These are phyloP conservation scores for Amazona vittata DNA, from an alignment of 2,113 vertebrate species.

Conservation along the genomic window DNA sequence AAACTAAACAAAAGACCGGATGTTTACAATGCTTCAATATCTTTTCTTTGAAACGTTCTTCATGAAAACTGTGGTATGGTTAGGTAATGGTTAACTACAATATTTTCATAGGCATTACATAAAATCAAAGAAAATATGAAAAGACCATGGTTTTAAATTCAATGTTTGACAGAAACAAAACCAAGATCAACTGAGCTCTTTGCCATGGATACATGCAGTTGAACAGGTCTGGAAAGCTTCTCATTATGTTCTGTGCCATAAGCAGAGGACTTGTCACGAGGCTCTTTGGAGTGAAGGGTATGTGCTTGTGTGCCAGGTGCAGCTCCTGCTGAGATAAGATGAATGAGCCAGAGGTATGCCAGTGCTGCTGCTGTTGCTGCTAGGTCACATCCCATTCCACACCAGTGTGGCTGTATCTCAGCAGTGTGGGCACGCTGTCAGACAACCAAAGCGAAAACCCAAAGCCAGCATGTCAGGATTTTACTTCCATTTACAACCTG, in stretches of 20 bases:
- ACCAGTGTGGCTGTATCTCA: not conserved
- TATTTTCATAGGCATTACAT: rapidly evolving
- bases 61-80: not conserved
- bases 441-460: not conserved
- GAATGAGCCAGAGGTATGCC: rapidly evolving
- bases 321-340: not conserved
- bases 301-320: not conserved
- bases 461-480: not conserved
- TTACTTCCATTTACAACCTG: rapidly evolving
- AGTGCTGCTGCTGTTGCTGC: not conserved
- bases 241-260: rapidly evolving
- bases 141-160: not conserved
- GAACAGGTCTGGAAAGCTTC: not conserved
- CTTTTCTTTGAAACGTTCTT: not conserved
- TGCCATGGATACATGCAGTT: rapidly evolving
- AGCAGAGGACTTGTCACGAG: not conserved
- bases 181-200: rapidly evolving
- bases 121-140: not conserved
- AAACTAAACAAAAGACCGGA: not conserved
- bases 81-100: not conserved
- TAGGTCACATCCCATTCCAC: not conserved
- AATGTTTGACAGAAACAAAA: not conserved
- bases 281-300: not conserved
- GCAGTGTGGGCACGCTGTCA: rapidly evolving
- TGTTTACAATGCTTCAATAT: not conserved